Evolutionary conservation across 1,140 invertebrate species (phyloP).

Genomic region (Papilio dardanus): DNA sequence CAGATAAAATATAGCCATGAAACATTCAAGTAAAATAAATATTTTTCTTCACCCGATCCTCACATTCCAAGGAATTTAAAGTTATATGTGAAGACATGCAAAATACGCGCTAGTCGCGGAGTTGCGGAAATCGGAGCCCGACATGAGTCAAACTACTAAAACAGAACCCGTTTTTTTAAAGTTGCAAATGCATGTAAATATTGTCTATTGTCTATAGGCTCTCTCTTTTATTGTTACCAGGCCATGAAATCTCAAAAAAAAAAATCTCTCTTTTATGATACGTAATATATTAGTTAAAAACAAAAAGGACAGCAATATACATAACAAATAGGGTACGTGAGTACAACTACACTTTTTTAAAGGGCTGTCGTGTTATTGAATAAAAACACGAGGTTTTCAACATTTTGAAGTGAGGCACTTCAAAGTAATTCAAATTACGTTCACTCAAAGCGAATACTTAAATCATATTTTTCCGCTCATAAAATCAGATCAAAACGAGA

Average conservation of each 20-base stretch:
- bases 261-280: background rate
- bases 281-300: background rate
- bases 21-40: background rate
- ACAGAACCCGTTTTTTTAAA: too few species aligned
- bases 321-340: background rate
- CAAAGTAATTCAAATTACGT: conserved; percentile 8
- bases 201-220: too few species aligned
- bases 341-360: background rate
- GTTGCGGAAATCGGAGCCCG: too few species aligned
- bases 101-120: too few species aligned
- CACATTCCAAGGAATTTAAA: too few species aligned
- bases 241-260: too few species aligned
- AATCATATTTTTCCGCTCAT: background rate
- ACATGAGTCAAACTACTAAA: too few species aligned
- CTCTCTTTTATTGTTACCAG: too few species aligned
- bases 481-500: conserved; percentile 1
- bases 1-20: conserved; percentile 25
- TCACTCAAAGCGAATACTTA: conserved; percentile 3
- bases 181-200: too few species aligned
- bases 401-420: conserved; percentile 9
- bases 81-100: too few species aligned
- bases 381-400: background rate
- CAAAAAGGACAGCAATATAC: background rate
- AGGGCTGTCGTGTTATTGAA: background rate
- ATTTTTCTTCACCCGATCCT: too few species aligned